Evolutionary conservation across 2,113 vertebrate species (phyloP).

Genomic region (Melozone crissalis): DNA sequence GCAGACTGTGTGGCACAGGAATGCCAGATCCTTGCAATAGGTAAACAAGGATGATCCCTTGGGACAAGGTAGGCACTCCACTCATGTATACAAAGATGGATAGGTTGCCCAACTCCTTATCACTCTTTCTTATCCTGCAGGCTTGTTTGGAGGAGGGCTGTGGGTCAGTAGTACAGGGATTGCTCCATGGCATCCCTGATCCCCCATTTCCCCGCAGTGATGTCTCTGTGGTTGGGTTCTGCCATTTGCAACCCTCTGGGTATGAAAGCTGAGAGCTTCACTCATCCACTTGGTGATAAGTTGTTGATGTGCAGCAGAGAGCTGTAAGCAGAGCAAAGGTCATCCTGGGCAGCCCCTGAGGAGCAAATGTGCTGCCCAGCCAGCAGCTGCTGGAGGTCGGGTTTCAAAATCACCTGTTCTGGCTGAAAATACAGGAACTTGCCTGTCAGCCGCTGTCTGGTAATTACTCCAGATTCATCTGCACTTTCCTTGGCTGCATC

Average conservation of each 20-base stretch:
- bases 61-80: background rate
- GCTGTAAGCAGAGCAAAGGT: conserved; percentile 47
- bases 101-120: background rate
- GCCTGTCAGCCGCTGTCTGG: conserved; percentile 64
- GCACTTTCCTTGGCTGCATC: conserved; percentile 56
- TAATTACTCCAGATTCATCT: conserved; percentile 74
- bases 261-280: background rate
- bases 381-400: conserved; percentile 84
- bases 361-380: conserved; percentile 23
- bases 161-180: background rate
- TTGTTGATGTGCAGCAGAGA: conserved; percentile 28
- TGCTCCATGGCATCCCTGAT: background rate
- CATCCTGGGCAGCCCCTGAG: background rate
- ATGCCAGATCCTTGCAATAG: rapidly evolving
- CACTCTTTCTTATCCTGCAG: background rate
- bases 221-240: background rate
- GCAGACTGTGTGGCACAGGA: background rate
- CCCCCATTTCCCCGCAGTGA: background rate
- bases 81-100: background rate
- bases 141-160: background rate
- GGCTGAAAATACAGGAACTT: conserved; percentile 72
- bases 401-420: conserved; percentile 84
- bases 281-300: background rate
- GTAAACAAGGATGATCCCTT: background rate
- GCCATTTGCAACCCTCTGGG: rapidly evolving